Evolutionary conservation across 2,888 invertebrate genomes (phyloP).

Genomic region (Conops quadrifasciatus): DNA sequence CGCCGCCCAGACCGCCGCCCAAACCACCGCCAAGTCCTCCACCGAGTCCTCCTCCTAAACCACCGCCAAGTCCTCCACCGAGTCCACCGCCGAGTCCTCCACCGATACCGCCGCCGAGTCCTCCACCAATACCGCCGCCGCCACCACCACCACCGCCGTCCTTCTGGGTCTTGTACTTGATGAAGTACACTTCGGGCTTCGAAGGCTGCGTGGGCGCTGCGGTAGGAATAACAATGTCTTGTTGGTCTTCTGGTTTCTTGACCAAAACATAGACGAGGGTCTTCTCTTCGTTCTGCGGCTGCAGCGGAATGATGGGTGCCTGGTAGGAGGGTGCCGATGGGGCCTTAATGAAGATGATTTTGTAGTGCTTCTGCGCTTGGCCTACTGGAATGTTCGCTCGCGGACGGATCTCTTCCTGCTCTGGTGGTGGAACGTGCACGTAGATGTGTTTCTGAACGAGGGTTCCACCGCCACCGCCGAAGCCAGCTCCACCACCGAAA

Average conservation of each 20-base stretch:
- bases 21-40: slow-evolving; percentile 55
- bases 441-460: slow-evolving; percentile 87
- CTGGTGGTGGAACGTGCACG: slow-evolving; percentile 89
- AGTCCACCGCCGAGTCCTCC: slow-evolving; percentile 43
- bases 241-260: slow-evolving; percentile 86
- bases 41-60: slow-evolving; percentile 46
- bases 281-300: slow-evolving; percentile 86
- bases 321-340: slow-evolving; percentile 84
- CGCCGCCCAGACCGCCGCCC: slow-evolving; percentile 31
- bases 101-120: slow-evolving; percentile 43
- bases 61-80: slow-evolving; percentile 44
- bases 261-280: slow-evolving; percentile 88
- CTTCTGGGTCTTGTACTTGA: slow-evolving; percentile 67
- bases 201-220: slow-evolving; percentile 83
- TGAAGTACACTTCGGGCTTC: slow-evolving; percentile 92
- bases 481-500: slow-evolving; percentile 53
- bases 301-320: slow-evolving; percentile 81
- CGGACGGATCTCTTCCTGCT: slow-evolving; percentile 76
- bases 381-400: slow-evolving; percentile 72
- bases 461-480: slow-evolving; percentile 61
- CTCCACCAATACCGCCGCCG: slow-evolving; percentile 51
- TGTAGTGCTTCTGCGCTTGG: slow-evolving; percentile 87
- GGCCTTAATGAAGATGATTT: slow-evolving; percentile 92
- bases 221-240: slow-evolving; percentile 80
- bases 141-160: slow-evolving; percentile 54